A percentile compares a stretch with the other conserved stretches of the same genome.
Conservation (phyloP, 2,888 invertebrate species). For the Hypena proboscidalis region DNA sequence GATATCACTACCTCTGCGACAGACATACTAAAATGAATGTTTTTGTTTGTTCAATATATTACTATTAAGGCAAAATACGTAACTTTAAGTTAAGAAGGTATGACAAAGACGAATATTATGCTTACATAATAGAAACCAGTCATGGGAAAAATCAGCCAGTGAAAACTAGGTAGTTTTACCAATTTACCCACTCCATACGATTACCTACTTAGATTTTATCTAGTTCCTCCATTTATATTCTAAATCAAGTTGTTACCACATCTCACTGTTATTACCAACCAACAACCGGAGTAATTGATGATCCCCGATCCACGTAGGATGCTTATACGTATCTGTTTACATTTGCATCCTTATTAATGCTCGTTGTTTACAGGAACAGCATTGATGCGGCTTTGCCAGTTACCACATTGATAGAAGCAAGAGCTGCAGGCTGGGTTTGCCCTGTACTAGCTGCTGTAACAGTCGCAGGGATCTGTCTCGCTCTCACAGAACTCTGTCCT, state of each 20-base stretch:
- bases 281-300: conserved; percentile 13
- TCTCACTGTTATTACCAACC: conserved; percentile 6
- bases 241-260: conserved; percentile 6
- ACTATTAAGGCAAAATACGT: too few species aligned
- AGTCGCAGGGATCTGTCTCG: conserved; percentile 85
- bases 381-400: conserved; percentile 86
- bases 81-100: too few species aligned
- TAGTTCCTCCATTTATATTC: conserved; percentile 7
- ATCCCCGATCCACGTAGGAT: conserved; percentile 1
- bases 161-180: too few species aligned
- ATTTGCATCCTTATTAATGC: conserved; percentile 14
- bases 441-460: conserved; percentile 86
- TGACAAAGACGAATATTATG: too few species aligned
- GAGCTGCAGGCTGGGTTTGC: conserved; percentile 86
- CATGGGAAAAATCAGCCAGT: too few species aligned
- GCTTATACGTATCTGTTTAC: conserved; percentile 21
- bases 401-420: conserved; percentile 85
- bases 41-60: too few species aligned
- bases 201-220: conserved; percentile 8
- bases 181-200: conserved; percentile 9
- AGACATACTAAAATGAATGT: too few species aligned
- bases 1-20: too few species aligned
- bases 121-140: too few species aligned
- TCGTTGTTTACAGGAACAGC: conserved; percentile 72
- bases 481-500: conserved; percentile 87